A percentile compares a stretch with the other conserved stretches of the same genome.
phyloP scores from a whole-genome alignment of 2,888 invertebrate genomes.

The Folsomia candida region DNA sequence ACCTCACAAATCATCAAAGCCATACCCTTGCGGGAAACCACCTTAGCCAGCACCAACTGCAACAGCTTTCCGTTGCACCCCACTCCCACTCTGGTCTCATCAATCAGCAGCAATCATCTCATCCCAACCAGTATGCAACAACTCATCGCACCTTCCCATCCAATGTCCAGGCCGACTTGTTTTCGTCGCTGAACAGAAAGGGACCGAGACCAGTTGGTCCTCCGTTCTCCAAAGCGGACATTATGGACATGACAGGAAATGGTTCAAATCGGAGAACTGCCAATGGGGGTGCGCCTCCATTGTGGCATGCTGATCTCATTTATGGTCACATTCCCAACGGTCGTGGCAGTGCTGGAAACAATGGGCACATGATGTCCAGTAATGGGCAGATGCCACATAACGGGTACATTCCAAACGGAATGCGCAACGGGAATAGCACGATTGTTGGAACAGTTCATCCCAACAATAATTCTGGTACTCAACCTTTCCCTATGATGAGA shows the following conservation, averaged over 20 bases:
- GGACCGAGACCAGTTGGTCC: slow-evolving; percentile 16
- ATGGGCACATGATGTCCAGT: slow-evolving; percentile 25
- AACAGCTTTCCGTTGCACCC: slow-evolving; percentile 33
- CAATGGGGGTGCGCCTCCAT: slow-evolving; percentile 20
- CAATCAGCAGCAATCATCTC: slow-evolving; percentile 15
- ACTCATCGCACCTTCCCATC: slow-evolving; percentile 50
- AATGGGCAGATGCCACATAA: background rate
- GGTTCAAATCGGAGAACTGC: slow-evolving; percentile 23
- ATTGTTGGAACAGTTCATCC: slow-evolving; percentile 24
- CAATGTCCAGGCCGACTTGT: slow-evolving; percentile 47
- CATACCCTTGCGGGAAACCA: slow-evolving; percentile 37
- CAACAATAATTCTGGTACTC: slow-evolving; percentile 28
- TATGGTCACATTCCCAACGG: slow-evolving; percentile 44
- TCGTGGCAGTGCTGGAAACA: slow-evolving; percentile 30
- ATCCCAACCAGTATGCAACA: slow-evolving; percentile 39
- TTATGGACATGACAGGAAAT: slow-evolving; percentile 32
- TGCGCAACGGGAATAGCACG: slow-evolving; percentile 16
- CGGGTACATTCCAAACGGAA: slow-evolving; percentile 25
- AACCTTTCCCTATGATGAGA: slow-evolving; percentile 44
- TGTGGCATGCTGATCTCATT: slow-evolving; percentile 45
- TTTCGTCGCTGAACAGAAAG: slow-evolving; percentile 48
- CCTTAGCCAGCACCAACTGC: slow-evolving; percentile 43
- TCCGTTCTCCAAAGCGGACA: slow-evolving; percentile 23
- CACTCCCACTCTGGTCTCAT: slow-evolving; percentile 43
- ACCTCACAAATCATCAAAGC: slow-evolving; percentile 36